Percentiles rank a stretch among this genome's conserved stretches.
These are phyloP conservation scores for Liolophura sinensis DNA, from an alignment of 1,140 invertebrate species.

Conservation along the genomic window DNA sequence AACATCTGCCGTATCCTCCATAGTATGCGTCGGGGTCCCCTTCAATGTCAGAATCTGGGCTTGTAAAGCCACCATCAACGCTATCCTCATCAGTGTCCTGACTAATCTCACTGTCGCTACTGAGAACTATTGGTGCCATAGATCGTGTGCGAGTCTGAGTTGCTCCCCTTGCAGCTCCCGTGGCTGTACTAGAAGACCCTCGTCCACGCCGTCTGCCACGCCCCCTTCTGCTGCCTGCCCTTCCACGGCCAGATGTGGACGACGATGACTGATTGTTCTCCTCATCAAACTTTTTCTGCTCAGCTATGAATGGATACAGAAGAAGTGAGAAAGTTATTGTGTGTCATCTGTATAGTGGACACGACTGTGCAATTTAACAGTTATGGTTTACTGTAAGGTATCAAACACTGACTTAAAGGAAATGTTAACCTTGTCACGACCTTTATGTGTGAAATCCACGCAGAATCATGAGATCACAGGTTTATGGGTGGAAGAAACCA, in stretches of 20 bases:
- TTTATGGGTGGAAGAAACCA: background rate
- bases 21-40: conserved; percentile 31
- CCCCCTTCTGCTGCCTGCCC: conserved; percentile 4
- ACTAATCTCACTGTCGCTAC: background rate
- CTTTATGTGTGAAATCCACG: no score
- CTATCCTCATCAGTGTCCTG: conserved; percentile 16
- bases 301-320: conserved; percentile 20
- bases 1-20: conserved; percentile 41
- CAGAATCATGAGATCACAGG: background rate
- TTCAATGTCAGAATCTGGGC: conserved; percentile 1
- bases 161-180: conserved; percentile 3
- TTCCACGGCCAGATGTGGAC: background rate
- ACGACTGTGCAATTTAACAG: no score
- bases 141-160: background rate
- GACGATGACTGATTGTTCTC: conserved; percentile 13
- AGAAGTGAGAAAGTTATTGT: background rate
- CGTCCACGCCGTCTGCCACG: conserved; percentile 6
- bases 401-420: no score
- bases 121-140: conserved; percentile 12
- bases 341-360: no score
- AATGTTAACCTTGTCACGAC: no score
- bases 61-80: conserved; percentile 13
- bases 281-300: conserved; percentile 29
- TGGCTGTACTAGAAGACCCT: background rate
- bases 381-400: no score